Evolutionary conservation across 2,888 invertebrate genomes (phyloP), one percentile per base, ranked within the genome.

Genomic region (Graphium colonna): DNA sequence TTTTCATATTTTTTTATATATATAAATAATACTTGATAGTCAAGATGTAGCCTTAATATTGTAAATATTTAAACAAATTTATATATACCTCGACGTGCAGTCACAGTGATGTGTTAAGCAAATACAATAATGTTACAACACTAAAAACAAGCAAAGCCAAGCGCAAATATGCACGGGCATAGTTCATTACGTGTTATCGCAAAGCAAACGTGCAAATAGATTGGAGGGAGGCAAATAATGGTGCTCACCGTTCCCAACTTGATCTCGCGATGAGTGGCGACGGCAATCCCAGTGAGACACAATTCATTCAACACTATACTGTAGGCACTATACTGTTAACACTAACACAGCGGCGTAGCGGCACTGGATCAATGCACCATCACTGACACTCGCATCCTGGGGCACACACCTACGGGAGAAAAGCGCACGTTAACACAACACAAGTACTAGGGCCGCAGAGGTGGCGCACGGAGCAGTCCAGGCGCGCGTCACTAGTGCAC

Each of bases 221-320:
- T 7, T 28, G n/a, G n/a, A n/a, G n/a, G n/a, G n/a, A n/a, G n/a
- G 8, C 36, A 56, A 26, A 51, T 40, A 56, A 51, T 63, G 55
- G 55, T 61, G 68, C 85, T 84, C 64, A 89, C 88, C 88, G 85
- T 87, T 87, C 85, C 83, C 84, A 81, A 82, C 75, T 84, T 74
- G 81, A 67, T 83, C 79, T 84, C 80, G 70, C 73, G 85, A 80
- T 75, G 86, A 88, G 78, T 79, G 78, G 79, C 81, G 80, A 73
- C 80, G 80, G 81, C 83, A 89, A 89, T 89, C 88, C 88, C 83
- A 86, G 78, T 73, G 66, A 74, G 70, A 78, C 86, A 86, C 88
- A 88, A 89, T 86, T 80, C 86, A 85, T 84, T 73, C 84, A 88
- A 72, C 87, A 89, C 88, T 73, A 71, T 50, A 67, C 2, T 21